Percentiles rank a stretch among this genome's conserved stretches.
Evolutionary conservation across 1,140 invertebrate species (phyloP).

Genomic region (Zaprionus ghesquierei): DNA sequence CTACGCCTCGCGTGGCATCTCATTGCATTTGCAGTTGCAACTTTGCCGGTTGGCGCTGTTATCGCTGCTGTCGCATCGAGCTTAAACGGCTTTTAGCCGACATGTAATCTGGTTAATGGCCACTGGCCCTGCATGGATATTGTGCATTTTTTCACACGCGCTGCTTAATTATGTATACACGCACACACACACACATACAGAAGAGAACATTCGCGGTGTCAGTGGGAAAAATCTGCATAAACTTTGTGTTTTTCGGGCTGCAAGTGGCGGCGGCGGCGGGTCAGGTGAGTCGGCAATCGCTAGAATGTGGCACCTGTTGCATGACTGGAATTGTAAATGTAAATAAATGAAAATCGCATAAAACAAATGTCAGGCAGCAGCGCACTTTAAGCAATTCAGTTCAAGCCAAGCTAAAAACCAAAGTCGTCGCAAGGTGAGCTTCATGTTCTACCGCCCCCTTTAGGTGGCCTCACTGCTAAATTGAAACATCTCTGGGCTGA

Average conservation of each 20-base stretch:
- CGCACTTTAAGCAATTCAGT: constrained; percentile 1
- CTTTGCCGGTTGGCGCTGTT: constrained; percentile 40
- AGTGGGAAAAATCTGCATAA: constrained; percentile 5
- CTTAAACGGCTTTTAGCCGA: constrained; percentile 69
- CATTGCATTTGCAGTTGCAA: constrained; percentile 31
- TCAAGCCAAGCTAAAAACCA: not conserved
- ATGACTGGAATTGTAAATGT: constrained; percentile 11
- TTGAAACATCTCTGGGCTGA: constrained; percentile 21
- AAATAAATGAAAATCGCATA: constrained; percentile 40
- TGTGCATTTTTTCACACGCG: constrained; percentile 33
- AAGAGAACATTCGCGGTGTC: not conserved
- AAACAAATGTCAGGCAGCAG: constrained; percentile 24
- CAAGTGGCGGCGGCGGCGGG: too few species aligned
- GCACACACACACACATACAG: not conserved
- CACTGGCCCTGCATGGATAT: constrained; percentile 26
- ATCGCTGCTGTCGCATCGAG: constrained; percentile 53
- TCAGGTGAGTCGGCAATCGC: not conserved
- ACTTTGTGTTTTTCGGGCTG: constrained; percentile 3
- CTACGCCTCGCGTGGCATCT: not conserved
- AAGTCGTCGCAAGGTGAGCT: not conserved
- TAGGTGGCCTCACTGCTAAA: not conserved
- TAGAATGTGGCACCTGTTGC: constrained; percentile 59
- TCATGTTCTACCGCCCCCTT: not conserved
- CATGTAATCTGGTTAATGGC: constrained; percentile 74
- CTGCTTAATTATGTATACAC: constrained; percentile 24